Evolutionary conservation across 2,888 invertebrate genomes (phyloP).

Genomic region (Beris morrisii): DNA sequence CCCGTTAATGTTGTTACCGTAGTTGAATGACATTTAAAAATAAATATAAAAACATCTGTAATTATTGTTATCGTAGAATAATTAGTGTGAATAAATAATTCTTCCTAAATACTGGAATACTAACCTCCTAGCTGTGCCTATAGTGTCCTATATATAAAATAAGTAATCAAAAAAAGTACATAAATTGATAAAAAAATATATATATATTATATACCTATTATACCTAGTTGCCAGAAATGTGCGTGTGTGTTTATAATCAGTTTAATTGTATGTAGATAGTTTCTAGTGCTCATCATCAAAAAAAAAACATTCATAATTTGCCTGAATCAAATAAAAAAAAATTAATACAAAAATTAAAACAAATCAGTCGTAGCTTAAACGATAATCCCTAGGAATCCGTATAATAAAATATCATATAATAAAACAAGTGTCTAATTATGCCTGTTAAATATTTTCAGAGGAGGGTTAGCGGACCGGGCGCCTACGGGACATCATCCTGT

Average conservation of each 20-base stretch:
- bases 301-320: no score
- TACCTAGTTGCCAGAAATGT: conserved; percentile 19
- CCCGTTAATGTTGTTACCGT: conserved; percentile 33
- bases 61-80: conserved; percentile 20
- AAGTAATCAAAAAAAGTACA: conserved; percentile 10
- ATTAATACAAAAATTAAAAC: no score
- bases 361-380: no score
- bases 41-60: conserved; percentile 2
- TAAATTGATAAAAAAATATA: conserved; percentile 8
- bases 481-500: conserved; percentile 52
- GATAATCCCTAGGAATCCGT: no score
- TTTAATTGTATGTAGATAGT: conserved; percentile 26
- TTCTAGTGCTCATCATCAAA: conserved; percentile 22
- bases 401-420: no score
- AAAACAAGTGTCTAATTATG: conserved; percentile 43
- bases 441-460: conserved; percentile 56
- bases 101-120: conserved; percentile 22
- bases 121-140: conserved; percentile 39
- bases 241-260: conserved; percentile 24
- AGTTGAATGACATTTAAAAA: conserved; percentile 29
- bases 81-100: conserved; percentile 13
- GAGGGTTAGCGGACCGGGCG: conserved; percentile 57
- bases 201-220: conserved; percentile 9
- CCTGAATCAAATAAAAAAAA: no score
- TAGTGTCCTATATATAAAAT: conserved; percentile 32